These are phyloP conservation scores for Amphiprion clarkii DNA, from an alignment of 2,797 vertebrate genomes.

Conservation along the genomic window DNA sequence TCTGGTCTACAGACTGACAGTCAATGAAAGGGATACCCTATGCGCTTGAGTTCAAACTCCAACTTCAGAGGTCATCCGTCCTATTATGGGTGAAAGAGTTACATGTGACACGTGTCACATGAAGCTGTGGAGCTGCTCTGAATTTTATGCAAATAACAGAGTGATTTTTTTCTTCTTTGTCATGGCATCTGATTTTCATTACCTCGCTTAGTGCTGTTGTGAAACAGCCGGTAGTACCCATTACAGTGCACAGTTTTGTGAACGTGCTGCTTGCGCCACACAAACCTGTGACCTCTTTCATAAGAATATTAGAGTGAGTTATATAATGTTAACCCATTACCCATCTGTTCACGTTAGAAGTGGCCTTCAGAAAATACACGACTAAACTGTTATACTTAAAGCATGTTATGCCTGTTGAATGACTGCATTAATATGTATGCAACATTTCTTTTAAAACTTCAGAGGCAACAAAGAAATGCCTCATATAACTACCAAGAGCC, in stretches of 20 bases:
- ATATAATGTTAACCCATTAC: not conserved
- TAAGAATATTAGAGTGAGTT: not conserved
- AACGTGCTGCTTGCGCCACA: not conserved
- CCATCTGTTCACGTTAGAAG: not conserved
- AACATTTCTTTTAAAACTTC: no score
- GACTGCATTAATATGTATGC: no score
- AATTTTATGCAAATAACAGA: not conserved
- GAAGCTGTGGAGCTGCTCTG: no score
- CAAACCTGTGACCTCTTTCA: not conserved
- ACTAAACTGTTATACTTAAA: no score
- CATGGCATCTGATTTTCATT: no score
- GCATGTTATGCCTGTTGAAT: not conserved
- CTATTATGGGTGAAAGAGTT: slow-evolving; percentile 48
- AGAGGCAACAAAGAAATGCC: no score
- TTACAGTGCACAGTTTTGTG: no score
- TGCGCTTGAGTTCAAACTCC: slow-evolving; percentile 59
- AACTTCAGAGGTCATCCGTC: not conserved
- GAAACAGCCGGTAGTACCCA: no score
- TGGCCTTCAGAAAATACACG: not conserved
- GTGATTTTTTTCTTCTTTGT: not conserved
- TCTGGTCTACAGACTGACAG: not conserved
- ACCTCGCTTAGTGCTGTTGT: no score
- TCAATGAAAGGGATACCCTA: not conserved
- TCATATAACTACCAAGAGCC: no score
- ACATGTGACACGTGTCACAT: slow-evolving; percentile 21